Percentiles rank a stretch among this genome's conserved stretches.
Evolutionary conservation across 2,113 vertebrate species (phyloP).

Genomic region (Erythrocebus patas): DNA sequence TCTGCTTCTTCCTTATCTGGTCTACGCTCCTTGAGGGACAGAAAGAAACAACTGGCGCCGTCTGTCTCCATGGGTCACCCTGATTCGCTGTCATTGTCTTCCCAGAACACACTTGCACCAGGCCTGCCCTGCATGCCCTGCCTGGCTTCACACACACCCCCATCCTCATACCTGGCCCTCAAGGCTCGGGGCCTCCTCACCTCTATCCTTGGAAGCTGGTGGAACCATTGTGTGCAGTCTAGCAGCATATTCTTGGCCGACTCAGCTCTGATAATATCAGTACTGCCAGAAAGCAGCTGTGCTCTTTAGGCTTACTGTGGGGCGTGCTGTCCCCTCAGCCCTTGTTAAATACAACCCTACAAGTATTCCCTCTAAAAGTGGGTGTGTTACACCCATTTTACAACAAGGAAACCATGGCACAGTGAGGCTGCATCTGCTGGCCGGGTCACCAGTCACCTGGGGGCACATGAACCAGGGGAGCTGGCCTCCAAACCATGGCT

Average conservation of each 20-base stretch:
- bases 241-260: accelerated
- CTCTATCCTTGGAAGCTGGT: neutral
- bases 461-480: too few relatives aligned
- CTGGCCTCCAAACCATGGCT: neutral
- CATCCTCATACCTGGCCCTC: too few relatives aligned
- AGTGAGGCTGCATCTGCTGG: neutral
- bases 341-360: neutral
- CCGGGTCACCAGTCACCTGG: accelerated
- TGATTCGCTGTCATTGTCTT: neutral
- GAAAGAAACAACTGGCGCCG: accelerated
- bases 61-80: neutral
- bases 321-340: accelerated
- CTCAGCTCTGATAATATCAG: neutral
- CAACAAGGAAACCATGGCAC: neutral
- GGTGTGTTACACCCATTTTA: neutral
- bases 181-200: neutral
- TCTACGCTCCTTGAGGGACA: accelerated
- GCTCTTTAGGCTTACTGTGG: too few relatives aligned
- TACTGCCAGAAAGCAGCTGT: neutral
- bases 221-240: accelerated
- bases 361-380: neutral
- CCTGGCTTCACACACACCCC: too few relatives aligned
- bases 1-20: too few relatives aligned
- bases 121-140: neutral
- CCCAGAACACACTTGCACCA: neutral